A percentile compares a stretch with the other conserved stretches of the same genome.
phyloP scores from a whole-genome alignment of 2,797 vertebrate species.

The Anas bernieri region DNA sequence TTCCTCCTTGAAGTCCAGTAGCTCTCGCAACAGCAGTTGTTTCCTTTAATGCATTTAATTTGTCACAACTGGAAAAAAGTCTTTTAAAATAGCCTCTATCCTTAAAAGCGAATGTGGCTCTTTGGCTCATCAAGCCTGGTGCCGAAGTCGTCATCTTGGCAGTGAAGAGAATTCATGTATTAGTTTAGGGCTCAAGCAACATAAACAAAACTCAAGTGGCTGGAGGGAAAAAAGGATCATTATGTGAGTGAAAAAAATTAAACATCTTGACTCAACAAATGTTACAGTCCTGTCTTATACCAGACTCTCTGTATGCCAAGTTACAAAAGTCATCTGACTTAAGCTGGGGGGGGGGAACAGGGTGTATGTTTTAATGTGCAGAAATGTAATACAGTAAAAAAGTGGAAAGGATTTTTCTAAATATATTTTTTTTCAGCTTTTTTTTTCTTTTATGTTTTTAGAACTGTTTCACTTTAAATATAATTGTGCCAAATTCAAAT shows the following conservation, averaged over 20 bases:
- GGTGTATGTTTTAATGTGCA: slow-evolving; percentile 33
- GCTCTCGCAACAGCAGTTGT: neutral
- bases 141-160: slow-evolving; percentile 34
- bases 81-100: slow-evolving; percentile 22
- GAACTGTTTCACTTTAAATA: slow-evolving; percentile 55
- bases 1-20: neutral
- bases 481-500: slow-evolving; percentile 61
- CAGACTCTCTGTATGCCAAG: slow-evolving; percentile 51
- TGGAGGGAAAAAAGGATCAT: slow-evolving; percentile 83
- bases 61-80: slow-evolving; percentile 17
- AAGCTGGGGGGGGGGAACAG: neutral
- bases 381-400: slow-evolving; percentile 73
- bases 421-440: slow-evolving; percentile 73
- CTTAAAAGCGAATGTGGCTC: neutral
- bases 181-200: slow-evolving; percentile 75
- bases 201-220: slow-evolving; percentile 82
- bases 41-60: slow-evolving; percentile 20
- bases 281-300: slow-evolving; percentile 81
- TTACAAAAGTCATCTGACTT: slow-evolving; percentile 74
- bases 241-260: slow-evolving; percentile 77
- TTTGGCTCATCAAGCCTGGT: neutral
- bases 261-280: slow-evolving; percentile 76
- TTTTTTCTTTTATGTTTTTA: slow-evolving; percentile 53
- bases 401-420: slow-evolving; percentile 70
- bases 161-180: slow-evolving; percentile 63